A percentile compares a stretch with the other conserved stretches of the same genome.
Evolutionary conservation across 2,797 vertebrate species (phyloP).

Genomic region (Anas capensis): DNA sequence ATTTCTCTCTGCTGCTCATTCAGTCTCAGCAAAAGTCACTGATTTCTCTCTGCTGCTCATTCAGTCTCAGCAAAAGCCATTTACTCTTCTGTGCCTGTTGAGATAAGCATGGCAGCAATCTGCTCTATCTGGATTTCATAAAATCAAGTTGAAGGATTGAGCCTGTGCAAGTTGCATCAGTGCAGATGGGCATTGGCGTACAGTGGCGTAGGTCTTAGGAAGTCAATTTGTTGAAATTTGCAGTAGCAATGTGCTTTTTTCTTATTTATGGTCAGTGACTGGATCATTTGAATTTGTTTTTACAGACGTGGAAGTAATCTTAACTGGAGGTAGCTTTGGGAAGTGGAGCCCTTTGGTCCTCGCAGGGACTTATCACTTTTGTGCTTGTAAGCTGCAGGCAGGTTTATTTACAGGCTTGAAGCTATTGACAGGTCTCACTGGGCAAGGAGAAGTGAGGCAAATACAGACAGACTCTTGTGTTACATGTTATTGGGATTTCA

Average conservation of each 20-base stretch:
- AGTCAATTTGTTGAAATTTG: not conserved
- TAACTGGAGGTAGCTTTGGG: not conserved
- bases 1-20: not conserved
- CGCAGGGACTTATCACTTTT: not conserved
- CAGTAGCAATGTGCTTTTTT: not conserved
- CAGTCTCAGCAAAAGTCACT: not conserved
- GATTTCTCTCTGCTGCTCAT: accelerated
- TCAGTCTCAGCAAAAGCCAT: not conserved
- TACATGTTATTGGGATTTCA: not conserved
- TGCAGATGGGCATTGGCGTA: accelerated
- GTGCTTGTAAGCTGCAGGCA: not conserved
- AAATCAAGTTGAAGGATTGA: not conserved
- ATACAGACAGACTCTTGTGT: not conserved
- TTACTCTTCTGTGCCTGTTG: not conserved
- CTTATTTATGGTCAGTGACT: not conserved
- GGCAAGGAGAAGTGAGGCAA: not conserved
- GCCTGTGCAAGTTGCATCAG: not conserved
- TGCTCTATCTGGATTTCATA: not conserved
- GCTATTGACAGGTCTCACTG: not conserved
- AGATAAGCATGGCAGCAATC: not conserved
- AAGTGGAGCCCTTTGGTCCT: not conserved
- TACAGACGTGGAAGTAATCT: not conserved
- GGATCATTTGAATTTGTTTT: not conserved
- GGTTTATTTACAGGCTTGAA: not conserved
- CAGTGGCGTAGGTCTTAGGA: not conserved